These are phyloP conservation scores for Orthonyx spaldingii DNA, from an alignment of 2,113 vertebrate genomes.

Conservation along the genomic window DNA sequence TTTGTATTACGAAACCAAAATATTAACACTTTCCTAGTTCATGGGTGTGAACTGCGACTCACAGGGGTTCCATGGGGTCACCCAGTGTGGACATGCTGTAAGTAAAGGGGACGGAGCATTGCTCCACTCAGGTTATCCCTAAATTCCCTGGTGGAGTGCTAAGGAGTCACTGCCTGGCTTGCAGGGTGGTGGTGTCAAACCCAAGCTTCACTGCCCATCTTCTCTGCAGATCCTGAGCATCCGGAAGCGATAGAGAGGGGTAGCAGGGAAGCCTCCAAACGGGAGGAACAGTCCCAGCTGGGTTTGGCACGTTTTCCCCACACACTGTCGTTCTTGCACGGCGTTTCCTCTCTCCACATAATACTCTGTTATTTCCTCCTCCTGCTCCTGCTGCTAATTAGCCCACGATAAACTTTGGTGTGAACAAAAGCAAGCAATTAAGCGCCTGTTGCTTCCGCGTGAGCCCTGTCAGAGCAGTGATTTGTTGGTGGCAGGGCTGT, in stretches of 20 bases:
- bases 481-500: not conserved
- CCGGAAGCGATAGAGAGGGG: rapidly evolving
- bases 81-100: not conserved
- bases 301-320: not conserved
- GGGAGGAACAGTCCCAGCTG: not conserved
- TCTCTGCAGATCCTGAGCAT: not conserved
- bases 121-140: not conserved
- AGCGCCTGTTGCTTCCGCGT: not conserved
- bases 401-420: not conserved
- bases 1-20: not conserved
- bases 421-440: slow-evolving; percentile 35
- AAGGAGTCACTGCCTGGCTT: not conserved
- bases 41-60: not conserved
- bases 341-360: not conserved
- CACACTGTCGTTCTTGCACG: rapidly evolving
- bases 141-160: not conserved
- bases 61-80: not conserved
- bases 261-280: not conserved
- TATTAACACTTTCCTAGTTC: not conserved
- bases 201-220: not conserved
- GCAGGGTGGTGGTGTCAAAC: not conserved
- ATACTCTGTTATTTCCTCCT: slow-evolving; percentile 43
- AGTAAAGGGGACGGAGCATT: not conserved
- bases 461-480: not conserved
- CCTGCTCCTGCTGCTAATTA: slow-evolving; percentile 33